A percentile compares a stretch with the other conserved stretches of the same genome.
These are phyloP conservation scores for Microcaecilia unicolor DNA, from an alignment of 2,797 vertebrate species.

Conservation along the genomic window DNA sequence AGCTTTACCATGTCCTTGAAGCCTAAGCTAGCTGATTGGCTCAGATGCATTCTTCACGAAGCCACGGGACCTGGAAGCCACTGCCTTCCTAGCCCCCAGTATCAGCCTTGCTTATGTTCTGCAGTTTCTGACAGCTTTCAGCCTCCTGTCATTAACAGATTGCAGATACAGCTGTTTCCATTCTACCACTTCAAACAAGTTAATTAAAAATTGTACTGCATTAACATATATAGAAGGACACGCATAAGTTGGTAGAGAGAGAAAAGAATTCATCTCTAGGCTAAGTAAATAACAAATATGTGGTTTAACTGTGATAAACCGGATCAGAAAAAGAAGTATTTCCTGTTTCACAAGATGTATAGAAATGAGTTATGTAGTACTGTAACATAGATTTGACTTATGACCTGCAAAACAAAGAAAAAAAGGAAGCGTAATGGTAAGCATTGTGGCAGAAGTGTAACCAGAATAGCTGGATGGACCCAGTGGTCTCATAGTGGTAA, in stretches of 20 bases:
- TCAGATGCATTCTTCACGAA: slow-evolving; percentile 37
- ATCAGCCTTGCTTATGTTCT: slow-evolving; percentile 30
- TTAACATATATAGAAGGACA: slow-evolving; percentile 31
- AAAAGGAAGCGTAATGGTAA: too few relatives aligned
- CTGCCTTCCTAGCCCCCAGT: slow-evolving; percentile 21
- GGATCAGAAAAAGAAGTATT: slow-evolving; percentile 1
- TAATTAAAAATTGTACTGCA: slow-evolving; percentile 43
- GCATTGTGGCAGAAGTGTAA: too few relatives aligned
- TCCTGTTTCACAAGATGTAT: slow-evolving; percentile 20
- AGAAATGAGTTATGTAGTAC: too few relatives aligned
- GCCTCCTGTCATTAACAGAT: slow-evolving; percentile 27
- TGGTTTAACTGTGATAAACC: slow-evolving; percentile 12
- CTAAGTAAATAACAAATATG: slow-evolving; percentile 29
- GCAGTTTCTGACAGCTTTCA: slow-evolving; percentile 36
- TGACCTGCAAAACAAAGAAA: too few relatives aligned
- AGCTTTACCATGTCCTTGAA: slow-evolving; percentile 29
- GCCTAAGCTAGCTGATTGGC: slow-evolving; percentile 34
- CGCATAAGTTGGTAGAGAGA: slow-evolving; percentile 11
- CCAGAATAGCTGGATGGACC: too few relatives aligned
- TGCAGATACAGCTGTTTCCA: slow-evolving; percentile 45
- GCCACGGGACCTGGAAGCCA: slow-evolving; percentile 35
- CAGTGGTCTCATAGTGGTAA: too few relatives aligned
- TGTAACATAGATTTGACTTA: too few relatives aligned
- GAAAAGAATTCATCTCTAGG: slow-evolving; percentile 34
- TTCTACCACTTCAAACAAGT: slow-evolving; percentile 41